Evolutionary conservation across 2,888 invertebrate genomes (phyloP).

Genomic region (Epinotia brunnichana): DNA sequence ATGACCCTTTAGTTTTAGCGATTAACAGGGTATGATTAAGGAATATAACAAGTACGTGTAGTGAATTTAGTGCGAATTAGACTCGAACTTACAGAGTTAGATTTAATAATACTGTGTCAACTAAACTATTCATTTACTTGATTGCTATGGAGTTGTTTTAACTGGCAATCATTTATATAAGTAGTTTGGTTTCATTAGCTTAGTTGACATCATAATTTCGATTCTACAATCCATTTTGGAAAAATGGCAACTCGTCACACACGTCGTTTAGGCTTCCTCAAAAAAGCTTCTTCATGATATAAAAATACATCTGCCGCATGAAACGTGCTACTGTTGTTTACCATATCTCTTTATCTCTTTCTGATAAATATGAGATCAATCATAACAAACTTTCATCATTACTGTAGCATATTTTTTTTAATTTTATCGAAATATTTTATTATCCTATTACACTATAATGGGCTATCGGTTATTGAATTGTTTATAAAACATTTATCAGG

Average conservation of each 20-base stretch:
- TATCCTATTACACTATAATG: too few relatives aligned
- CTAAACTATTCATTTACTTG: slow-evolving; percentile 49
- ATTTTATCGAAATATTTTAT: too few relatives aligned
- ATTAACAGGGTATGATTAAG: slow-evolving; percentile 30
- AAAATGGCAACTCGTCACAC: not conserved
- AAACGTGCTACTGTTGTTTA: not conserved
- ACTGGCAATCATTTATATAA: slow-evolving; percentile 49
- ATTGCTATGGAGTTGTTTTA: slow-evolving; percentile 34
- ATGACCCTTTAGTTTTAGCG: slow-evolving; percentile 24
- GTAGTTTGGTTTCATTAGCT: slow-evolving; percentile 60
- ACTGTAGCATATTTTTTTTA: too few relatives aligned
- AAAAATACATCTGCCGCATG: slow-evolving; percentile 1
- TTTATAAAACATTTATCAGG: too few relatives aligned
- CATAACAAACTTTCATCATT: too few relatives aligned
- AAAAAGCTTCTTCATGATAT: not conserved
- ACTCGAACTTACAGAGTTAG: slow-evolving; percentile 54
- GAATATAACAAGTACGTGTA: slow-evolving; percentile 35
- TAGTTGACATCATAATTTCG: slow-evolving; percentile 56
- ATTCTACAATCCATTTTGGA: slow-evolving; percentile 6
- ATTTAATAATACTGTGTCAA: slow-evolving; percentile 46
- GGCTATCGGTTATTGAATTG: too few relatives aligned
- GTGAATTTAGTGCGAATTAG: slow-evolving; percentile 46
- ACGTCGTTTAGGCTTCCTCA: not conserved
- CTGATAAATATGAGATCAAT: not conserved
- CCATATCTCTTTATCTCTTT: not conserved